Conservation (phyloP, 1,140 invertebrate genomes). For the Drosophila varians region DNA sequence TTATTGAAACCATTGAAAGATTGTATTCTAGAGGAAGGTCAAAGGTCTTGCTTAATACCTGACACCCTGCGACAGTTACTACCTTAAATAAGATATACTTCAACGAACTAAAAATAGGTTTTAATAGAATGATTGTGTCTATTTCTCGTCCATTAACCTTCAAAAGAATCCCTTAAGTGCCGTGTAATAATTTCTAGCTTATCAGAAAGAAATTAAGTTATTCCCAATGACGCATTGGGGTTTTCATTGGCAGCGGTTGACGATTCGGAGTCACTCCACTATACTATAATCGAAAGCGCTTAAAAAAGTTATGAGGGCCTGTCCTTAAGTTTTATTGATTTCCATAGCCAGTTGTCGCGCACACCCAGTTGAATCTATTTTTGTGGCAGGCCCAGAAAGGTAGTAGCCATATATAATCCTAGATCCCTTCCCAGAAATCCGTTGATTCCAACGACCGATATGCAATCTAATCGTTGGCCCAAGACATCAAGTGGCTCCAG, state of each 20-base stretch:
- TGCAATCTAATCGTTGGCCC: conserved; percentile 26
- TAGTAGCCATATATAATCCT: neutral
- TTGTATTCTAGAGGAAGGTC: no score
- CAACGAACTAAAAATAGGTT: no score
- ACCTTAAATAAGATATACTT: no score
- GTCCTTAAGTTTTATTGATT: conserved; percentile 23
- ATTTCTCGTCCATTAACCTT: no score
- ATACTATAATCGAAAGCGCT: conserved; percentile 18
- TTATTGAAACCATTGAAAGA: no score
- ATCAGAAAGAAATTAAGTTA: conserved; percentile 25
- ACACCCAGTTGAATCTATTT: conserved; percentile 19
- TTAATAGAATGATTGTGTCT: no score
- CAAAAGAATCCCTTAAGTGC: neutral
- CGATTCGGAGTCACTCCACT: neutral
- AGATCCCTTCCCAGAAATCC: neutral
- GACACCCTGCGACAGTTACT: no score
- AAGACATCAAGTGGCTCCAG: conserved; percentile 17
- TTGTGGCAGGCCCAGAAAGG: neutral
- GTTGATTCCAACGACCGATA: conserved; percentile 16
- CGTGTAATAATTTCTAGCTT: conserved; percentile 9
- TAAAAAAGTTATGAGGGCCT: conserved; percentile 8
- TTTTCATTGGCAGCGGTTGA: conserved; percentile 21
- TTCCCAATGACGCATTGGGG: conserved; percentile 19
- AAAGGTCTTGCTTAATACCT: no score
- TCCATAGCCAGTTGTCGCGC: conserved; percentile 11